Evolutionary conservation across 2,888 invertebrate genomes (phyloP), one percentile per base, ranked within the genome.

Genomic region (Patella ulyssiponensis): DNA sequence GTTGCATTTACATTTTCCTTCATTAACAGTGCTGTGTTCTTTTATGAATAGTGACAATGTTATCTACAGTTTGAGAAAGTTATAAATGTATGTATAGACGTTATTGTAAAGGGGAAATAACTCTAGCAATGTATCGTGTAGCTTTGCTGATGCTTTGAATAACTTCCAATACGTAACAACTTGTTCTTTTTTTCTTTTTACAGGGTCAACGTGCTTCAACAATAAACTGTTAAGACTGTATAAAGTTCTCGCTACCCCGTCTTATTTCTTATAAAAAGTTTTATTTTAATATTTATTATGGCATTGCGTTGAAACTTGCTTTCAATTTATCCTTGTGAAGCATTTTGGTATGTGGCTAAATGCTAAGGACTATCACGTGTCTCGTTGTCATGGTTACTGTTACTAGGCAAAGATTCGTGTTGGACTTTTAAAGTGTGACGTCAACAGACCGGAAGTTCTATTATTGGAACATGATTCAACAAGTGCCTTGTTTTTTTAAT

Each of bases 261-360:
- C 64, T 64, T 64, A 44, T 64, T 64, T 64, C 64, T 64, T 64
- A 23, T 64, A 64, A 23, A 64, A 73, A 77, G 53, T 58, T 77
- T 77, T 70, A 74, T 69, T 69, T 74, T 77, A 44, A 44, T 44
- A 69, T 53, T 73, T 69, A 73, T 76, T 77, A 77, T 70, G 73
- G 77, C 77, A 77, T 71, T 53, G 69, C 56, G 77, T 77, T 77
- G 73, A 74, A 56, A 73, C 69, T 76, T 76, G 76, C 76, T 70
- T 64, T 73, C 73, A 73, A 77, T 53, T 73, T 64, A 23, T 23
- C 23, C 20, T 23, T 64, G 23, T 64, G 20, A 64, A 64, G 64
- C 64, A 64, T 64, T 23, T 64, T 64, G 64, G 64, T 20, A 64
- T 64, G 64, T 64, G 64, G 64, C 64, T 64, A 64, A 44, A 64